A percentile compares a stretch with the other conserved stretches of the same genome.
These are phyloP conservation scores for Struthidea cinerea DNA, from an alignment of 2,113 vertebrate genomes.

Conservation along the genomic window DNA sequence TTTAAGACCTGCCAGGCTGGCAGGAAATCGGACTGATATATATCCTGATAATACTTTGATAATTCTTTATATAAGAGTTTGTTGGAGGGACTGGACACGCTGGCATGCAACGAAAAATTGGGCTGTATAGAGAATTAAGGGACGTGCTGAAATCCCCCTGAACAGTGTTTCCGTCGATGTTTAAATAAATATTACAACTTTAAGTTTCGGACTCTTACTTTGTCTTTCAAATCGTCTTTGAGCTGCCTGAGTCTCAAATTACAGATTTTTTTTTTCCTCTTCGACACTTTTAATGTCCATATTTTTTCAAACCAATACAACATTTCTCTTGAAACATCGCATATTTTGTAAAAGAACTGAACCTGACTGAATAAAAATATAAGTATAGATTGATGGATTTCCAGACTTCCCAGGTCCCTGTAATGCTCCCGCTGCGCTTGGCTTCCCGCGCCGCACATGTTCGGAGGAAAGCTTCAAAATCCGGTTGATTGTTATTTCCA, in stretches of 20 bases:
- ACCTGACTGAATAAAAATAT: not conserved
- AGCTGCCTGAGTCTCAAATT: not conserved
- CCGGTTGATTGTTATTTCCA: accelerated
- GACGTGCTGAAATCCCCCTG: not conserved
- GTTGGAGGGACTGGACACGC: not conserved
- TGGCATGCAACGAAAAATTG: not conserved
- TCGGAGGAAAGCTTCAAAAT: not conserved
- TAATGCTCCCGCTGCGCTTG: not conserved
- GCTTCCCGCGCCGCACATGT: not conserved
- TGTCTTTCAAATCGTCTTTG: not conserved
- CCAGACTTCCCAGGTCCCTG: not conserved
- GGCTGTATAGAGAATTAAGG: not conserved
- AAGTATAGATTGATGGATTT: not conserved
- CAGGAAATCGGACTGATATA: not conserved
- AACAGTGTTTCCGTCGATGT: not conserved
- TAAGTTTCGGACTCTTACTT: not conserved
- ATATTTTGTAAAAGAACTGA: not conserved
- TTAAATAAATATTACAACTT: not conserved
- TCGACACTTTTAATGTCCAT: not conserved
- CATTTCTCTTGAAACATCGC: not conserved
- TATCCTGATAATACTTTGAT: not conserved
- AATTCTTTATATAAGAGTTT: not conserved
- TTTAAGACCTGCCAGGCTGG: not conserved
- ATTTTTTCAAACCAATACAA: not conserved
- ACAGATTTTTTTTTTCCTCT: accelerated